Base-by-base conservation (phyloP, 2,888 invertebrate genomes). In the Heliconius charithonia region DNA sequence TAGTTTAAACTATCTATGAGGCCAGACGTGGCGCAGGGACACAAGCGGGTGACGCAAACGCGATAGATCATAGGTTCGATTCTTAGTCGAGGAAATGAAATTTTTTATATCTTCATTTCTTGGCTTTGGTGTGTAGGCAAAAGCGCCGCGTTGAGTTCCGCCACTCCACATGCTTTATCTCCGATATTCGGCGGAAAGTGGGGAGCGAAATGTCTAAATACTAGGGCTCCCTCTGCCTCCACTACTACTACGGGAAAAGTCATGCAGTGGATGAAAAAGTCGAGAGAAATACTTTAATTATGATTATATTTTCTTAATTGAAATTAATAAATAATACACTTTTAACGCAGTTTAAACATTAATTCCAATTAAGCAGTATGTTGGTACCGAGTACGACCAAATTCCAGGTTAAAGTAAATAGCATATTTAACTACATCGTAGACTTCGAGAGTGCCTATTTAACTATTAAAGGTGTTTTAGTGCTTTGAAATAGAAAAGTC, bases 391-490 rank as follows among this genome's bases (percentile, higher is more conserved):
- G 25, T 69, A 41, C 0, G 41, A 67, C 13, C n/a, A 41, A 67
- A 67, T 67, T 67, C 25, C 25, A 67, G 25, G 25, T n/a, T 25
- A 67, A 67, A 67, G 41, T 67, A 67, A 67, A 67, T 67, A 67
- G 41, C 69, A 69, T 69, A 69, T 69, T 69, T 69, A 69, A 41
- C 69, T 25, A 45, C n/a, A 22, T 41, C 69, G 41, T 16, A 13
- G 41, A 69, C 41, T 25, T 16, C 16, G 69, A 41, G 69, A 69
- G 69, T 69, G 69, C 41, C 69, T 41, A 45, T 41, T 69, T 69
- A 69, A 45, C 16, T 69, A 69, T 69, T 69, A 45, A 69, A 69
- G 16, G 19, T 45, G 41, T 69, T 69, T 45, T 45, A 69, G 41
- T 69, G 41, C 69, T 45, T 69, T 67, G 67, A 12, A 41, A 69